phyloP scores from a whole-genome alignment of 2,888 invertebrate genomes.

The Pimpla rufipes region DNA sequence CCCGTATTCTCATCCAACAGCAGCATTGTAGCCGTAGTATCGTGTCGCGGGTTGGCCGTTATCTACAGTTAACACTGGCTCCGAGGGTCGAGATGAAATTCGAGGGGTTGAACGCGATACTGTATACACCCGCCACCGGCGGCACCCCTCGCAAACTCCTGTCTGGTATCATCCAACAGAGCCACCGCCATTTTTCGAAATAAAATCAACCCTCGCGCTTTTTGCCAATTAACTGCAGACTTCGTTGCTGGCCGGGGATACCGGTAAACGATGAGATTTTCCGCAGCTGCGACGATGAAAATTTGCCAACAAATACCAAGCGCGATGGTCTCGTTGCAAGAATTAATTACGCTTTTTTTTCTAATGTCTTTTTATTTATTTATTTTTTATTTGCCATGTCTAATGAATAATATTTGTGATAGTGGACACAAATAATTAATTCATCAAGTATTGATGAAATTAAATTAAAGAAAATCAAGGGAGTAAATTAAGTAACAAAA shows the following conservation, averaged over 20 bases:
- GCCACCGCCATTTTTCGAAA: conserved; percentile 38
- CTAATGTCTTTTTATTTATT: too few species aligned
- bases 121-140: background rate
- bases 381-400: too few species aligned
- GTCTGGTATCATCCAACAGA: conserved; percentile 39
- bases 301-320: background rate
- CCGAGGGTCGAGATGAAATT: conserved; percentile 67
- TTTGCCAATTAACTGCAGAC: conserved; percentile 35
- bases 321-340: background rate
- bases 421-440: too few species aligned
- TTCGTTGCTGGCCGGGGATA: background rate
- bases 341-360: background rate
- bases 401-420: too few species aligned
- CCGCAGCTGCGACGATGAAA: background rate
- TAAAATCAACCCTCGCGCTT: conserved; percentile 39
- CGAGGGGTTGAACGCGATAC: conserved; percentile 57
- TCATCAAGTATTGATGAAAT: too few species aligned
- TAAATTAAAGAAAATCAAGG: too few species aligned
- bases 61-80: conserved; percentile 76
- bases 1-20: conserved; percentile 48
- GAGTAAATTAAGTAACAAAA: too few species aligned
- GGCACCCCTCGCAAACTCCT: conserved; percentile 9
- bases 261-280: background rate
- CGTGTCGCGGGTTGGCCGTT: conserved; percentile 73
- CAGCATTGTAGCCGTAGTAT: conserved; percentile 70